Percentiles rank a stretch among this genome's conserved stretches.
Evolutionary conservation across 2,113 vertebrate species (phyloP).

Genomic region (Fregetta grallaria): DNA sequence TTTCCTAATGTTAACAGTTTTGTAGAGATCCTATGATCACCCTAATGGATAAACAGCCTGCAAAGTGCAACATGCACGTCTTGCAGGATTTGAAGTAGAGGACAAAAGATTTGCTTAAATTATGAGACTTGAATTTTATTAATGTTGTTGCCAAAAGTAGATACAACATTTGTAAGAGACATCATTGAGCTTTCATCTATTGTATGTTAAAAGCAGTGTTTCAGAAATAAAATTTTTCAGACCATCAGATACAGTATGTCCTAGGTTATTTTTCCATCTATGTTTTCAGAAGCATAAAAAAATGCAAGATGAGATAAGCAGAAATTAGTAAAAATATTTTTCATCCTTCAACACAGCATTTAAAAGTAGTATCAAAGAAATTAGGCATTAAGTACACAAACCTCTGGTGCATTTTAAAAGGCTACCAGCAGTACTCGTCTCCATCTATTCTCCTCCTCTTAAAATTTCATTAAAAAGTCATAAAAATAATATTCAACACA

Average conservation of each 20-base stretch:
- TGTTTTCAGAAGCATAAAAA: slow-evolving; percentile 29
- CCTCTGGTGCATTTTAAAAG: neutral
- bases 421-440: neutral
- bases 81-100: neutral
- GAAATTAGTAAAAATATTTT: slow-evolving; percentile 13
- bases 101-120: neutral
- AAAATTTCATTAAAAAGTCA: neutral
- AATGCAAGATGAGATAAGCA: neutral
- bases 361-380: neutral
- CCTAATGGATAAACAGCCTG: slow-evolving; percentile 2
- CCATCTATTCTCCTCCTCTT: neutral
- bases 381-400: neutral
- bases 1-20: neutral
- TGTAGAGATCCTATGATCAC: neutral
- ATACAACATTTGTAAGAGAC: neutral
- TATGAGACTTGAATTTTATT: neutral
- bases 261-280: neutral
- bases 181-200: neutral
- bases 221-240: slow-evolving; percentile 11
- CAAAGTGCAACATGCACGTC: neutral
- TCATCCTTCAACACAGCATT: neutral
- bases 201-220: neutral
- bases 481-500: neutral
- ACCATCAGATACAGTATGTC: neutral
- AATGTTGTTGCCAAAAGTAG: neutral